A percentile compares a stretch with the other conserved stretches of the same genome.
These are phyloP conservation scores for Congeria kusceri DNA, from an alignment of 2,888 invertebrate genomes.

Conservation along the genomic window DNA sequence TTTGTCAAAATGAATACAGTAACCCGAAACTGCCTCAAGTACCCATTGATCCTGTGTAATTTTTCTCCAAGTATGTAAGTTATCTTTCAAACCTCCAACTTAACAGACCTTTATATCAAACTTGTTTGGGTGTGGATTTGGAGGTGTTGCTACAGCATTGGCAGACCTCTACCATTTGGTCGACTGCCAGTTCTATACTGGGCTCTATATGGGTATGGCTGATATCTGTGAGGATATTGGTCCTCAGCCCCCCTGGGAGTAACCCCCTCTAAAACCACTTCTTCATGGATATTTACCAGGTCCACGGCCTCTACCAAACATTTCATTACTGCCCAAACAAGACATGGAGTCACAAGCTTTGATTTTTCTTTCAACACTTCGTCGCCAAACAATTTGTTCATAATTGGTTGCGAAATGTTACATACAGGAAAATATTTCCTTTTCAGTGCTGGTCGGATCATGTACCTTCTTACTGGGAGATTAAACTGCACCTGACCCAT, in stretches of 20 bases:
- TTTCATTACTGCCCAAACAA: constrained; percentile 1
- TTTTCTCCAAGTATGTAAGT: constrained; percentile 19
- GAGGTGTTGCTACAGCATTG: background rate
- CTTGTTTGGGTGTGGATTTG: constrained; percentile 1
- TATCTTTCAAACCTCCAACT: constrained; percentile 13
- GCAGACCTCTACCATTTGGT: background rate
- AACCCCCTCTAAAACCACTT: too few relatives aligned
- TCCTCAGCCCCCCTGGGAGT: too few relatives aligned
- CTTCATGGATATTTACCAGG: background rate
- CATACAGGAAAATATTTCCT: background rate
- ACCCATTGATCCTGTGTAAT: constrained; percentile 24
- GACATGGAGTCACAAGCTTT: constrained; percentile 19
- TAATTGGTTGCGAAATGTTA: constrained; percentile 19
- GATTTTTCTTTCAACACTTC: constrained; percentile 17
- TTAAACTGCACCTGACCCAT: too few relatives aligned
- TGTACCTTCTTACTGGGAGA: too few relatives aligned
- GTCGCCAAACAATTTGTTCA: constrained; percentile 15
- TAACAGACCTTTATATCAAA: background rate
- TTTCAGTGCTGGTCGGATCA: too few relatives aligned
- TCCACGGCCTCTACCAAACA: background rate
- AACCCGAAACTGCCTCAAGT: constrained; percentile 27
- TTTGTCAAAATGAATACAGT: constrained; percentile 31
- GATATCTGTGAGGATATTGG: background rate
- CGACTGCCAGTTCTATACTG: background rate
- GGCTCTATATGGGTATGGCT: background rate